Base-by-base conservation (phyloP, 2,797 vertebrate genomes). In the Philypnodon macrostomus region DNA sequence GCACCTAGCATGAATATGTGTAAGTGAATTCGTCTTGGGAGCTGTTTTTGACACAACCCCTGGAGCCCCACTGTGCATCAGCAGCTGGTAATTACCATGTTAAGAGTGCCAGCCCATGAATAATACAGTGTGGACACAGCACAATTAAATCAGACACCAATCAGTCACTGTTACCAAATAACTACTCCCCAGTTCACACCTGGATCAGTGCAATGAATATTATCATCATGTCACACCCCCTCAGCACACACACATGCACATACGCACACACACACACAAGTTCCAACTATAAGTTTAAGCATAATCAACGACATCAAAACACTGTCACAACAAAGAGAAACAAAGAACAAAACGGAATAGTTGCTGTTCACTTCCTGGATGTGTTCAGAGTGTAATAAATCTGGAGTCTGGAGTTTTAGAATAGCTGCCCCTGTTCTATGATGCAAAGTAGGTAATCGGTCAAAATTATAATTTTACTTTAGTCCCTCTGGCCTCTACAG, bases 151-250 rank as follows among this genome's bases (percentile, higher is more conserved):
- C 75, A 67, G 72, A 77, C 87, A 84, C 79, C 85, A 85, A 86
- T 88, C 83, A 87, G 72, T 81, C 81, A 85, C 89, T 89, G 87
- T 89, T 89, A 90, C 81, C 81, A 89, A 89, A 90, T 90, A 89
- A 85, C 77, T 81, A 77, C 73, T 80, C 80, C 73, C 68, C 58
- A 68, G 76, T 89, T 89, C 84, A 83, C 85, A 88, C 84, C 59
- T 68, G 79, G 47, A 77, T 83, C 46, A 40, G 73, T 24, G 64
- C 47, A 65, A 67, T 68, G 68, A 66, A 76, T 69, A 78, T 63
- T 66, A 59, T 63, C 26, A 53, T 47, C 47, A 51, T 37, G 52
- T 13, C 36, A 19, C 31, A 46, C 8, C 55, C 16, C 13, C n/a
- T n/a, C n/a, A n/a, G n/a, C n/a, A n/a, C n/a, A n/a, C n/a, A 18